These are phyloP conservation scores for Bungarus multicinctus DNA, from an alignment of 2,113 vertebrate genomes.

Conservation along the genomic window DNA sequence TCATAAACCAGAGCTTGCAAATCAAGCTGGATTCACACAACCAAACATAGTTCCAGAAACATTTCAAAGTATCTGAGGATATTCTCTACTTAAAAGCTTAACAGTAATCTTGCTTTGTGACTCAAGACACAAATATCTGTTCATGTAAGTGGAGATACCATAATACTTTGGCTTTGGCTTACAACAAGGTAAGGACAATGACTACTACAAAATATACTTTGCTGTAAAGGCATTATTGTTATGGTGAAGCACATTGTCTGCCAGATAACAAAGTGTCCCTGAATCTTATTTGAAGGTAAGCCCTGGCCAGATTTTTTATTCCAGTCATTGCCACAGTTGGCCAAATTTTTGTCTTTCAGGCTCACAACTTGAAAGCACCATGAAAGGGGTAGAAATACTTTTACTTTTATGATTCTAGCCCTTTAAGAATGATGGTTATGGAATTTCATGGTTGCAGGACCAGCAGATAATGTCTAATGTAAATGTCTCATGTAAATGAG, in stretches of 20 bases:
- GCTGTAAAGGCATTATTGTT: not conserved
- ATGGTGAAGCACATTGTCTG: not conserved
- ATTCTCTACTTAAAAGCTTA: not conserved
- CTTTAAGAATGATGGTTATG: not conserved
- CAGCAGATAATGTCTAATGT: not conserved
- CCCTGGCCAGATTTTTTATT: not conserved
- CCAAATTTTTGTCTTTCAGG: not conserved
- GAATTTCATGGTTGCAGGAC: not conserved
- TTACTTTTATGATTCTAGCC: not conserved
- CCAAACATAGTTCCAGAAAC: not conserved
- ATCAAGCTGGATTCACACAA: not conserved
- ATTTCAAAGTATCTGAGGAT: not conserved
- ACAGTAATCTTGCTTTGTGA: not conserved
- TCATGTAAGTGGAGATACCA: not conserved
- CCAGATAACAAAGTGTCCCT: not conserved
- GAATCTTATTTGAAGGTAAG: not conserved
- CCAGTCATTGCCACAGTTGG: not conserved
- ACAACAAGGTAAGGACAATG: not conserved
- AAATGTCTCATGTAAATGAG: not conserved
- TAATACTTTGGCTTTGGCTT: not conserved
- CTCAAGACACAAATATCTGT: not conserved
- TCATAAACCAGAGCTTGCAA: not conserved
- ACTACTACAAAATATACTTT: not conserved
- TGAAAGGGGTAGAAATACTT: not conserved
- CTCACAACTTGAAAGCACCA: not conserved